These are phyloP conservation scores for Cryptus viduatorius DNA, from an alignment of 2,888 invertebrate genomes.

Conservation along the genomic window DNA sequence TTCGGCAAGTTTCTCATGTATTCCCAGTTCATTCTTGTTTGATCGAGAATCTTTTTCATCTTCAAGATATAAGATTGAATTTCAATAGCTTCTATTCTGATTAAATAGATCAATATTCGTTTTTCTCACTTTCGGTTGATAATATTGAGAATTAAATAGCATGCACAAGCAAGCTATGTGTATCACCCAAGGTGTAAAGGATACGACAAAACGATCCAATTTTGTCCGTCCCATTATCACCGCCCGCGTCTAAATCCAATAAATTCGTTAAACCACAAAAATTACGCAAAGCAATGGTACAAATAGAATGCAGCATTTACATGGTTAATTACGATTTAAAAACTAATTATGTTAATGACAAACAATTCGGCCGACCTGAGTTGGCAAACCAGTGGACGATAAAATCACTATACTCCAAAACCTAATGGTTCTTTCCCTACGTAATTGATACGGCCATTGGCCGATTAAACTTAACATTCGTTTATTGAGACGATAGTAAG, in stretches of 20 bases:
- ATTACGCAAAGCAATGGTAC: no score
- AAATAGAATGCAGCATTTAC: no score
- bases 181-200: neutral
- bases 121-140: neutral
- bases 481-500: no score
- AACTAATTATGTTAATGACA: no score
- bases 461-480: no score
- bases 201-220: neutral
- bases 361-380: no score
- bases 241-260: neutral
- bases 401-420: no score
- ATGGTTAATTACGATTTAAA: no score
- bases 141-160: neutral
- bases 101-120: neutral
- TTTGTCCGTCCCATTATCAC: neutral
- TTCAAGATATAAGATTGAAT: neutral
- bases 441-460: no score
- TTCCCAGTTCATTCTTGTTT: neutral
- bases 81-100: neutral
- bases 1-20: neutral
- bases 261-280: no score
- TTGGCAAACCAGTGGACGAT: no score
- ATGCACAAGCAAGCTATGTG: neutral
- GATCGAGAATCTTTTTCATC: conserved; percentile 6
- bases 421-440: no score